Conservation (phyloP, 2,888 invertebrate genomes). For the Cordylochernes scorpioides region DNA sequence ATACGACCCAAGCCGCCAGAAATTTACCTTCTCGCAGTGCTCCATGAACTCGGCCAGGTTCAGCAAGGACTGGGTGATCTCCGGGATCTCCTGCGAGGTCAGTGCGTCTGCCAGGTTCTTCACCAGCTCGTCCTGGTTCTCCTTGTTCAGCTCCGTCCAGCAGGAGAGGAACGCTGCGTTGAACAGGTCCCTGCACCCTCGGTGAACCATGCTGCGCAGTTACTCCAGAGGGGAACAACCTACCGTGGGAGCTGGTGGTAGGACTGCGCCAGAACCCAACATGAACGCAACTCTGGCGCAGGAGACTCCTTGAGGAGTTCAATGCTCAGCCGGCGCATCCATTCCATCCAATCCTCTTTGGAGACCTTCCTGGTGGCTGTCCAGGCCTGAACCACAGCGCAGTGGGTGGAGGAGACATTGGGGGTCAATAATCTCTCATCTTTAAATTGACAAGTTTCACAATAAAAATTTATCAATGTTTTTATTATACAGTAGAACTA, state of each 20-base stretch:
- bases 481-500: too few relatives aligned
- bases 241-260: constrained; percentile 64
- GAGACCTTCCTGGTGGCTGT: constrained; percentile 72
- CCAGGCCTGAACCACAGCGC: constrained; percentile 53
- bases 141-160: constrained; percentile 73
- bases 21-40: constrained; percentile 57
- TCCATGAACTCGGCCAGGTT: constrained; percentile 99
- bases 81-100: constrained; percentile 71
- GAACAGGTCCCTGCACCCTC: constrained; percentile 48
- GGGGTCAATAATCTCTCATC: too few relatives aligned
- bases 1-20: background rate
- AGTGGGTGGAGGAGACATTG: too few relatives aligned
- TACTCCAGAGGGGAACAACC: background rate
- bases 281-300: constrained; percentile 74
- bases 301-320: constrained; percentile 82
- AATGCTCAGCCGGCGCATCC: constrained; percentile 69
- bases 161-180: constrained; percentile 97
- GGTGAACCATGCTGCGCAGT: background rate
- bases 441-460: too few relatives aligned
- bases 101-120: constrained; percentile 63
- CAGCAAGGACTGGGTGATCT: constrained; percentile 79
- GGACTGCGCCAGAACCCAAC: constrained; percentile 67
- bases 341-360: constrained; percentile 96
- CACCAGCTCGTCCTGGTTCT: constrained; percentile 45
- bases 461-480: too few relatives aligned